These are phyloP conservation scores for Meandrina meandrites DNA, from an alignment of 92 coral and sea anemone species.

Conservation along the genomic window DNA sequence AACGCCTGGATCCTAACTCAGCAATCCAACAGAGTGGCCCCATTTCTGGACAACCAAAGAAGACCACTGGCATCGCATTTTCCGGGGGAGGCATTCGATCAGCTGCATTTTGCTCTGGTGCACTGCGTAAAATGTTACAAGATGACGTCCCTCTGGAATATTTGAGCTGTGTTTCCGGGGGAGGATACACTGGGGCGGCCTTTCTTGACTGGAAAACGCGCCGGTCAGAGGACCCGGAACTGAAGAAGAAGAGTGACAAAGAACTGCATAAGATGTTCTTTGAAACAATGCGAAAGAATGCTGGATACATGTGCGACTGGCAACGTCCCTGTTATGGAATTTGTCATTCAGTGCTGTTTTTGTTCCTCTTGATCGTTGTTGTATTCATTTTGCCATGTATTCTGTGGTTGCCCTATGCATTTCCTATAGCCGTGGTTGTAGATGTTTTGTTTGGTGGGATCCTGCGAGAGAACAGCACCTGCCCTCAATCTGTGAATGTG, in stretches of 20 bases:
- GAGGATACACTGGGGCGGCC: conserved; percentile 79
- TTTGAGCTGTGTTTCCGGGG: conserved; percentile 84
- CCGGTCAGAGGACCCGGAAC: too few relatives aligned
- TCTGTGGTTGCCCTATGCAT: conserved; percentile 7
- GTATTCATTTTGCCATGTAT: conserved; percentile 12
- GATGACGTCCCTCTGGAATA: conserved; percentile 60
- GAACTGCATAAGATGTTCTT: conserved; percentile 24
- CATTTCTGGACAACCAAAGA: not conserved
- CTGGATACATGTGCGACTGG: conserved; percentile 42
- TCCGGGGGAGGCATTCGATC: conserved; percentile 92
- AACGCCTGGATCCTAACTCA: not conserved
- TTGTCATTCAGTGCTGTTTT: not conserved
- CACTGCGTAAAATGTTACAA: conserved; percentile 74
- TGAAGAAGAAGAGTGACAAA: conserved; percentile 7
- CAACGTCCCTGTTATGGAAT: not conserved
- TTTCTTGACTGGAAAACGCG: conserved; percentile 74
- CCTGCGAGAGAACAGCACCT: conserved; percentile 10
- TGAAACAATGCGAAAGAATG: conserved; percentile 9
- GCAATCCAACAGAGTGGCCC: not conserved
- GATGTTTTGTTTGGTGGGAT: conserved; percentile 31
- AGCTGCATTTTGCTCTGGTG: conserved; percentile 86
- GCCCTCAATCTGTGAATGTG: not conserved
- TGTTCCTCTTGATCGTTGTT: not conserved
- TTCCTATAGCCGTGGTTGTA: conserved; percentile 14
- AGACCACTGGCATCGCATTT: conserved; percentile 66